These are phyloP conservation scores for Drosophila picticornis DNA, from an alignment of 2,888 invertebrate species.

Conservation along the genomic window DNA sequence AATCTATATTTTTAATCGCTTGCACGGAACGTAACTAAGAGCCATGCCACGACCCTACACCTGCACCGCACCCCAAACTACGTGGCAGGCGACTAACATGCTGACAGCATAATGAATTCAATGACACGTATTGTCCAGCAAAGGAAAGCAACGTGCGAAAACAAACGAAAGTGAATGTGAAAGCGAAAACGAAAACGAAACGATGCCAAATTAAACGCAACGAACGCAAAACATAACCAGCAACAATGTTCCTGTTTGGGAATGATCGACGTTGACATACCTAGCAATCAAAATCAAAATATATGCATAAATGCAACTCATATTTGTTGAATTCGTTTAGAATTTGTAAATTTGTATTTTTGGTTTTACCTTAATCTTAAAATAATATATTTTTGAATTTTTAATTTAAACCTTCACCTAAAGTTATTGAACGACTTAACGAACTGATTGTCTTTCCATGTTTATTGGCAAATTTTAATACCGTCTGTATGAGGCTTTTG, in stretches of 20 bases:
- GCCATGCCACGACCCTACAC: conserved; percentile 3
- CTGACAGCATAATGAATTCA: conserved; percentile 76
- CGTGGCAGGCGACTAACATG: conserved; percentile 24
- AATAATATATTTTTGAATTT: neutral
- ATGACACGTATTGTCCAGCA: conserved; percentile 66
- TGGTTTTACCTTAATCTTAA: fast-evolving
- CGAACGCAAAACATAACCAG: conserved; percentile 7
- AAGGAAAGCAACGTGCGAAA: conserved; percentile 39
- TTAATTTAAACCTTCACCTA: neutral
- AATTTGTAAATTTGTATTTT: neutral
- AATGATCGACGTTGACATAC: neutral
- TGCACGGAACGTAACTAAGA: conserved; percentile 35
- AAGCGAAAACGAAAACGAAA: conserved; percentile 18
- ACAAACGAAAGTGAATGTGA: conserved; percentile 30
- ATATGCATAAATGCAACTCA: neutral
- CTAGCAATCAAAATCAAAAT: neutral
- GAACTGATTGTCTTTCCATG: neutral
- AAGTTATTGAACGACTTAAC: neutral
- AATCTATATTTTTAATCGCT: conserved; percentile 50
- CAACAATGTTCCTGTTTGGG: neutral
- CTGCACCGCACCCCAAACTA: neutral
- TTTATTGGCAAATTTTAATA: neutral
- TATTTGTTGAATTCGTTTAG: neutral
- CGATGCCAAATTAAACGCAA: conserved; percentile 4
- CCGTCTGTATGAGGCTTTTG: neutral